These are phyloP conservation scores for Paralichthys olivaceus DNA, from an alignment of 2,113 vertebrate species.

Conservation along the genomic window DNA sequence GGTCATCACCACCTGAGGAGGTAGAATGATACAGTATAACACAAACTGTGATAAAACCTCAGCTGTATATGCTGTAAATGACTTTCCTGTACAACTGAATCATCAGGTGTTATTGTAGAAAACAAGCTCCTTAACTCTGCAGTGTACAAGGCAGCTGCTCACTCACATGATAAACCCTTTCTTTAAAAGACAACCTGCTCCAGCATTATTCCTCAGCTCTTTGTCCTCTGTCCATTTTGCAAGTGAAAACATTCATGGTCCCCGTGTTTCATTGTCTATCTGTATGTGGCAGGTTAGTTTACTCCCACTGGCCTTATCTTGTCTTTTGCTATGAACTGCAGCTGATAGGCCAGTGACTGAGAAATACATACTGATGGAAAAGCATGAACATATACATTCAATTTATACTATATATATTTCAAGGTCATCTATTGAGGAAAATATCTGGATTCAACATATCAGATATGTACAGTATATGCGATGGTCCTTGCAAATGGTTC, in stretches of 20 bases:
- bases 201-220: conserved; percentile 33
- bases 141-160: not conserved
- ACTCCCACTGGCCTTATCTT: conserved; percentile 31
- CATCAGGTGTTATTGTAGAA: not conserved
- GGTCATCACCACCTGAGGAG: conserved; percentile 41
- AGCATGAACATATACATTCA: not conserved
- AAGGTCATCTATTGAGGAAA: conserved; percentile 5
- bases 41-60: not conserved
- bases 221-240: conserved; percentile 7
- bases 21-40: conserved; percentile 13
- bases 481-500: not conserved
- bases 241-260: not conserved
- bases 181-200: conserved; percentile 34
- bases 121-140: not conserved
- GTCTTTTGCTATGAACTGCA: conserved; percentile 12
- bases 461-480: not conserved
- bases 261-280: conserved; percentile 15
- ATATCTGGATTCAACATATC: conserved; percentile 11
- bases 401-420: not conserved
- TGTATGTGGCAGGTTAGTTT: conserved; percentile 7
- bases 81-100: not conserved
- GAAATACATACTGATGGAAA: not conserved
- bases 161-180: conserved; percentile 39
- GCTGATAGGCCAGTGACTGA: conserved; percentile 27
- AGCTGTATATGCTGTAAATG: not conserved